Evolutionary conservation across 2,113 vertebrate genomes (phyloP).

Genomic region (Podarcis raffonei): DNA sequence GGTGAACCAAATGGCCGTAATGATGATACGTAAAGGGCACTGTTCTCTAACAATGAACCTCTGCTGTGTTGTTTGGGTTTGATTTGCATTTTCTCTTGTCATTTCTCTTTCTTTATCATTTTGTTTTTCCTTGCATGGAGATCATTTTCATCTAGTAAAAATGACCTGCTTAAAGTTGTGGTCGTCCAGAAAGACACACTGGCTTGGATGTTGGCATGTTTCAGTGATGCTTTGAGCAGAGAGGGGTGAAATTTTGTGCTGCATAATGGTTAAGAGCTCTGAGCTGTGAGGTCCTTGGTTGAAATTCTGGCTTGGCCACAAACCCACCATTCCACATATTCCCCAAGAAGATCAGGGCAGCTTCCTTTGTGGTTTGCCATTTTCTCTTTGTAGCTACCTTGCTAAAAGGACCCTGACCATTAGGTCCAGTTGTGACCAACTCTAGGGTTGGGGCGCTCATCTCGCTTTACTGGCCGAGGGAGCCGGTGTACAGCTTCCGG

Average conservation of each 20-base stretch:
- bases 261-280: not conserved
- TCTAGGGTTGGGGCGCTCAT: too few species aligned
- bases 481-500: too few species aligned
- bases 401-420: too few species aligned
- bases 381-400: not conserved
- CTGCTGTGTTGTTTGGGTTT: not conserved
- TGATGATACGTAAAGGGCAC: not conserved
- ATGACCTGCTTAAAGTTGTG: too few species aligned
- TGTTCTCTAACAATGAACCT: not conserved
- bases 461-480: too few species aligned
- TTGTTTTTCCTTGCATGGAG: too few species aligned
- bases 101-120: not conserved
- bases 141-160: too few species aligned
- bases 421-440: too few species aligned
- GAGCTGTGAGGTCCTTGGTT: not conserved
- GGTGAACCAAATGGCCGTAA: not conserved
- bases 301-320: not conserved
- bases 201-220: not conserved
- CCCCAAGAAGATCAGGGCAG: not conserved
- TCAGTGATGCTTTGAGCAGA: not conserved
- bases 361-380: not conserved
- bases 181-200: not conserved
- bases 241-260: not conserved
- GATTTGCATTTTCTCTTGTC: not conserved
- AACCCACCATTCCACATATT: not conserved